phyloP scores from a whole-genome alignment of 2,797 vertebrate genomes.

The Lycodopsis pacificus region DNA sequence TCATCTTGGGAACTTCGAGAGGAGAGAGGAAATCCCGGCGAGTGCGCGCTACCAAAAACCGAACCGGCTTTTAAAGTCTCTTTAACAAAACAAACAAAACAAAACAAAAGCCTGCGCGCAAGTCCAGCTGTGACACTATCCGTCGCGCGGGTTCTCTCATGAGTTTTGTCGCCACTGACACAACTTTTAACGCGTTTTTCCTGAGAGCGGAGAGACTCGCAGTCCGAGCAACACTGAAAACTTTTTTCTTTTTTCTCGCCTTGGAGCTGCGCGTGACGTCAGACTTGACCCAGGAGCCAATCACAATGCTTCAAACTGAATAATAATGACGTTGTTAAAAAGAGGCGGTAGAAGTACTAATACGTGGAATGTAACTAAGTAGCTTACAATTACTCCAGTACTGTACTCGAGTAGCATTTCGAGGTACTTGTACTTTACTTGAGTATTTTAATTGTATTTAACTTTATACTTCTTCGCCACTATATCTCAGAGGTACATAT shows the following conservation, averaged over 20 bases:
- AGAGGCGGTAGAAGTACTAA: not conserved
- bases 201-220: not conserved
- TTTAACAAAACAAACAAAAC: not conserved
- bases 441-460: not conserved
- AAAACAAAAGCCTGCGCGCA: not conserved
- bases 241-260: constrained; percentile 8
- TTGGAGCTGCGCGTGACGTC: constrained; percentile 44
- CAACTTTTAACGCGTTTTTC: constrained; percentile 5
- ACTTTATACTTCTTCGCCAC: not conserved
- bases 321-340: not conserved
- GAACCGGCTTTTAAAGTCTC: constrained; percentile 14
- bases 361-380: not conserved
- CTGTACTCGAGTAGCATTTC: not conserved
- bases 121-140: constrained; percentile 25
- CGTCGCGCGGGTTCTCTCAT: constrained; percentile 51
- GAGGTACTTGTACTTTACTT: not conserved
- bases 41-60: constrained; percentile 22
- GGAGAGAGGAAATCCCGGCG: constrained; percentile 60
- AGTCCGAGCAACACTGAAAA: constrained; percentile 4
- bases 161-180: constrained; percentile 18
- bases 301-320: constrained; percentile 34
- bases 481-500: not conserved
- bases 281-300: constrained; percentile 28
- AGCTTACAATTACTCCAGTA: not conserved
- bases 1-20: constrained; percentile 79